These are phyloP conservation scores for Ochropleura plecta DNA, from an alignment of 2,888 invertebrate genomes.

Conservation along the genomic window DNA sequence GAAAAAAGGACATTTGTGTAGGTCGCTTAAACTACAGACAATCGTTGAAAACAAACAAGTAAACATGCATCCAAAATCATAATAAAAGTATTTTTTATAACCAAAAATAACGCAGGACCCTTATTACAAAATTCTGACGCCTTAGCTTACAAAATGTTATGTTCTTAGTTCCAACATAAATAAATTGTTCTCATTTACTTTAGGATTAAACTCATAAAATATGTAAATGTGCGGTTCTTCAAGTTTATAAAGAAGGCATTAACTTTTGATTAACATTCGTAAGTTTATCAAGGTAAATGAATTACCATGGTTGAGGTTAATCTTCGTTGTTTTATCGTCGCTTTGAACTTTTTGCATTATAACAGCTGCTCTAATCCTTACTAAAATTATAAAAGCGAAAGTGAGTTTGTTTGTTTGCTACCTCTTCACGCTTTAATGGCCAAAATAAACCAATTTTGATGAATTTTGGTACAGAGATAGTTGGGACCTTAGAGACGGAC, in stretches of 20 bases:
- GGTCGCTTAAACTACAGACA: too few species aligned
- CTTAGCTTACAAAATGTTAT: background rate
- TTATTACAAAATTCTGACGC: conserved; percentile 1
- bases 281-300: conserved; percentile 29
- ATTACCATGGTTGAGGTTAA: conserved; percentile 12
- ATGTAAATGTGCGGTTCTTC: conserved; percentile 37
- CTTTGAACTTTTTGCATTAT: conserved; percentile 6
- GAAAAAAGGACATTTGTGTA: too few species aligned
- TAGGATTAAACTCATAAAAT: conserved; percentile 50
- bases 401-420: too few species aligned
- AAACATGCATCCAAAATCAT: background rate
- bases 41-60: too few species aligned
- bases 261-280: conserved; percentile 14
- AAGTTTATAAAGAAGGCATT: conserved; percentile 23
- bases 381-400: too few species aligned
- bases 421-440: too few species aligned
- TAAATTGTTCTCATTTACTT: conserved; percentile 41
- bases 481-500: too few species aligned
- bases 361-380: background rate
- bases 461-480: too few species aligned
- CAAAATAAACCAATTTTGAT: too few species aligned
- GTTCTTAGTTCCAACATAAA: conserved; percentile 23
- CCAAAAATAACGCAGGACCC: conserved; percentile 2
- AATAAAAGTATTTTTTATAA: background rate
- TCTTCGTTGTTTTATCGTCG: conserved; percentile 8